Evolutionary conservation across 2,888 invertebrate species (phyloP).

Genomic region (Megalurothrips usitatus): DNA sequence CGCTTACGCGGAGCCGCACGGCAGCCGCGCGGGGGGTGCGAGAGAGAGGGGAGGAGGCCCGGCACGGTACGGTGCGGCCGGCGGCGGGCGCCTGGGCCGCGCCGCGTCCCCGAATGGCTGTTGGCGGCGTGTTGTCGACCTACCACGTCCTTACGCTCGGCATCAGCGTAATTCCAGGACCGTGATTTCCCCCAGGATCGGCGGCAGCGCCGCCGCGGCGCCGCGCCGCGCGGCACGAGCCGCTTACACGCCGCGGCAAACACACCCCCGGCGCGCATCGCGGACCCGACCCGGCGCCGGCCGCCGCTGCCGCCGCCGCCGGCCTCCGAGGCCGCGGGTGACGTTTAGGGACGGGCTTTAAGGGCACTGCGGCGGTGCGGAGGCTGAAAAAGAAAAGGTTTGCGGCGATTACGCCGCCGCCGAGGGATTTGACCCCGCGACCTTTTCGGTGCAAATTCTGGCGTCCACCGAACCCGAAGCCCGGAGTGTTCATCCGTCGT

Average conservation of each 20-base stretch:
- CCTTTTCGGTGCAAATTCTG: no score
- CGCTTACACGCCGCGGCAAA: background rate
- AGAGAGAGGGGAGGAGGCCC: background rate
- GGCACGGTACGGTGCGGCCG: background rate
- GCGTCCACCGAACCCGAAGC: no score
- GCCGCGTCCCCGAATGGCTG: background rate
- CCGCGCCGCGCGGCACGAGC: background rate
- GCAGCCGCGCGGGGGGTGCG: background rate
- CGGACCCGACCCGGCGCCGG: background rate
- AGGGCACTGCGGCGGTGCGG: no score
- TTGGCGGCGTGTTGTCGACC: slow-evolving; percentile 21
- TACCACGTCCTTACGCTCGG: background rate
- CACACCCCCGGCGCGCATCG: slow-evolving; percentile 20
- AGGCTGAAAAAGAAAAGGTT: no score
- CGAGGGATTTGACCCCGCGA: no score
- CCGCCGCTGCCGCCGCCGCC: background rate
- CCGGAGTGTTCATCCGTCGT: no score
- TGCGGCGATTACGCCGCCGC: no score
- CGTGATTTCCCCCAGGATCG: slow-evolving; percentile 10
- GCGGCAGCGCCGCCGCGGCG: background rate
- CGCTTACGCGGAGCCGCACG: background rate
- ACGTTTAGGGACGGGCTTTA: background rate
- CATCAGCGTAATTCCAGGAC: slow-evolving; percentile 9
- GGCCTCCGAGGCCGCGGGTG: background rate
- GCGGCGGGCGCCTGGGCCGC: background rate